Percentiles rank a stretch among this genome's conserved stretches.
Evolutionary conservation across 2,113 vertebrate genomes (phyloP).

Genomic region (Tychaedon coryphoeus): DNA sequence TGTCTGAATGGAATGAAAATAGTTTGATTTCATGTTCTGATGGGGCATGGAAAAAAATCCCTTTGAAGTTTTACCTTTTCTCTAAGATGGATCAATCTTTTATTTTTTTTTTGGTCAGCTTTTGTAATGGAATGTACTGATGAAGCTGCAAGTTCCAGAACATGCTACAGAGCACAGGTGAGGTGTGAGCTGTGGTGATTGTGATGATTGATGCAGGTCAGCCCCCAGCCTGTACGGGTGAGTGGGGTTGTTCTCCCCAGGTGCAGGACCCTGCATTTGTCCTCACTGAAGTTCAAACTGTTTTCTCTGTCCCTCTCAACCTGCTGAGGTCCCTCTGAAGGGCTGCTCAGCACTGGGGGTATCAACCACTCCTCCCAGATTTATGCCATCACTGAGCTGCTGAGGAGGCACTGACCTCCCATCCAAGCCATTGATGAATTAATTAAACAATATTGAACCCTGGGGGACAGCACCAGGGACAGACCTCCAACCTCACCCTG

Average conservation of each 20-base stretch:
- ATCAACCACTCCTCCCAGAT: rapidly evolving
- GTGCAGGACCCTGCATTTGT: background rate
- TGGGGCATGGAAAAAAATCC: background rate
- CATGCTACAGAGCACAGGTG: background rate
- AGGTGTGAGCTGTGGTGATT: background rate
- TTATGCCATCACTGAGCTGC: background rate
- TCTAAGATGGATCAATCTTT: background rate
- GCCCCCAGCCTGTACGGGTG: rapidly evolving
- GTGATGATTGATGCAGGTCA: background rate
- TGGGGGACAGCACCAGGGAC: background rate
- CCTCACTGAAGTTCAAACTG: rapidly evolving
- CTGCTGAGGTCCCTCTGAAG: background rate
- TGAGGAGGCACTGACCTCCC: no score
- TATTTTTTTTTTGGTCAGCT: background rate
- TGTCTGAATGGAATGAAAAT: background rate
- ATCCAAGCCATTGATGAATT: background rate
- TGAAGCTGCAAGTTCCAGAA: background rate
- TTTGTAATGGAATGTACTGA: background rate
- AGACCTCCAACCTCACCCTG: background rate
- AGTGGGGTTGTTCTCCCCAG: background rate
- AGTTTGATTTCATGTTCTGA: background rate
- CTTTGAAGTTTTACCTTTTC: background rate
- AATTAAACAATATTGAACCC: background rate
- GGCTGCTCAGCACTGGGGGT: background rate
- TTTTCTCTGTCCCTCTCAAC: background rate